Percentiles rank a stretch among this genome's conserved stretches.
phyloP scores from a whole-genome alignment of 2,113 vertebrate species.

The Morone chrysops region DNA sequence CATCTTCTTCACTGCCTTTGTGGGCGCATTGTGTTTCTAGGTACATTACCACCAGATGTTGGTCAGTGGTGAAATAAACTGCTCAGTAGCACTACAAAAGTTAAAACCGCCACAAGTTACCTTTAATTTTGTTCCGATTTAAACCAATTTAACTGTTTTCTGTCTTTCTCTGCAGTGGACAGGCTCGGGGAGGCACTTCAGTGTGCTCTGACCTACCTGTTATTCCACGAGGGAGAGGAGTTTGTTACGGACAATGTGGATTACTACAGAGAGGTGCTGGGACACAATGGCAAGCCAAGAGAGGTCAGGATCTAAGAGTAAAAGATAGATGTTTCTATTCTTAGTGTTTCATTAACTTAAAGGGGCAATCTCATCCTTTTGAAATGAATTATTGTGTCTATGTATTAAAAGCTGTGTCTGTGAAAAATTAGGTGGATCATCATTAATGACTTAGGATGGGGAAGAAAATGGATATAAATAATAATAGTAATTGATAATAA shows the following conservation, averaged over 20 bases:
- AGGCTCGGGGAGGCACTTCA: conserved; percentile 87
- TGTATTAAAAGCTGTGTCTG: no score
- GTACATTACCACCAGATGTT: neutral
- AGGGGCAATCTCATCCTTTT: neutral
- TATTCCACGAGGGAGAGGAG: conserved; percentile 90
- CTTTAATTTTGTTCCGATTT: neutral
- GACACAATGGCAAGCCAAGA: conserved; percentile 77
- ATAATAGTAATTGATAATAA: no score
- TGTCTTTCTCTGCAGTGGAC: conserved; percentile 81
- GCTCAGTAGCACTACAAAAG: neutral
- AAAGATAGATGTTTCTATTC: no score
- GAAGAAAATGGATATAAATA: no score
- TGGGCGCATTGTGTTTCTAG: neutral
- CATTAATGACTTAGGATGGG: no score
- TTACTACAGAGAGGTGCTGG: conserved; percentile 88
- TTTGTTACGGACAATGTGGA: conserved; percentile 90
- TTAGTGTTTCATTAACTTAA: neutral
- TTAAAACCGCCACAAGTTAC: neutral
- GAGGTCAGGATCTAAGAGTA: conserved; percentile 59
- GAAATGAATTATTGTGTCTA: neutral
- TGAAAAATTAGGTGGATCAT: no score
- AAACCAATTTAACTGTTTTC: neutral
- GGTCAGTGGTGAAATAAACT: neutral
- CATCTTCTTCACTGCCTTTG: neutral
- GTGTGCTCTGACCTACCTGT: conserved; percentile 90